Percentiles rank a stretch among this genome's conserved stretches.
These are phyloP conservation scores for Ifrita kowaldi DNA, from an alignment of 2,113 vertebrate species.

Conservation along the genomic window DNA sequence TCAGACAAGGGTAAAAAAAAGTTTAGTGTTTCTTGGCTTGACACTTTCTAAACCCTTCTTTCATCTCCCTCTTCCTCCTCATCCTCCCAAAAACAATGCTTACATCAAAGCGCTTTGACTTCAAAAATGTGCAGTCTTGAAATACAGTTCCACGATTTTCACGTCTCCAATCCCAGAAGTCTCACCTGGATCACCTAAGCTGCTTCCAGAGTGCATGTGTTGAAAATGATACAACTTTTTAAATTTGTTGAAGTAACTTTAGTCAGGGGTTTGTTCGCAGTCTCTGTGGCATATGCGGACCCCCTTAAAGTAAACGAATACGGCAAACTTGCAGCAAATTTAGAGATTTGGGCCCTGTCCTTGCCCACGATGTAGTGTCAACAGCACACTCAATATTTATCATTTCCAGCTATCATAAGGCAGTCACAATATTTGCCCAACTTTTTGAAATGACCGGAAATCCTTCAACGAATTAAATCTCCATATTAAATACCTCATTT, in stretches of 20 bases:
- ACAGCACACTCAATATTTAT: neutral
- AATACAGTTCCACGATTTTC: neutral
- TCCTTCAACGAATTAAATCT: neutral
- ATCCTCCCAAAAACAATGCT: neutral
- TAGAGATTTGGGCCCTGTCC: neutral
- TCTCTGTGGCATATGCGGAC: neutral
- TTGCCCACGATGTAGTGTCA: neutral
- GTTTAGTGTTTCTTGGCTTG: neutral
- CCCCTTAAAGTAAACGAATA: neutral
- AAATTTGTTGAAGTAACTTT: neutral
- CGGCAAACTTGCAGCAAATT: neutral
- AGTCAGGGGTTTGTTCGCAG: neutral
- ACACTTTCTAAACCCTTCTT: neutral
- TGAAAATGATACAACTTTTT: neutral
- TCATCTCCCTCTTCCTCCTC: neutral
- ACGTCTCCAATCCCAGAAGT: neutral
- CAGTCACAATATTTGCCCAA: neutral
- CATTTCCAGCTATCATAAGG: neutral
- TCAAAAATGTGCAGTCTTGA: neutral
- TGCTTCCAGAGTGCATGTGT: neutral
- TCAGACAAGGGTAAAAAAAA: neutral
- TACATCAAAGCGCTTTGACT: neutral
- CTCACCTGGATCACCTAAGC: neutral
- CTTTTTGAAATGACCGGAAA: neutral
- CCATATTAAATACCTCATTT: fast-evolving